Percentiles rank a stretch among this genome's conserved stretches.
Evolutionary conservation across 2,888 invertebrate genomes (phyloP).

Genomic region (Brachylomia viminalis): DNA sequence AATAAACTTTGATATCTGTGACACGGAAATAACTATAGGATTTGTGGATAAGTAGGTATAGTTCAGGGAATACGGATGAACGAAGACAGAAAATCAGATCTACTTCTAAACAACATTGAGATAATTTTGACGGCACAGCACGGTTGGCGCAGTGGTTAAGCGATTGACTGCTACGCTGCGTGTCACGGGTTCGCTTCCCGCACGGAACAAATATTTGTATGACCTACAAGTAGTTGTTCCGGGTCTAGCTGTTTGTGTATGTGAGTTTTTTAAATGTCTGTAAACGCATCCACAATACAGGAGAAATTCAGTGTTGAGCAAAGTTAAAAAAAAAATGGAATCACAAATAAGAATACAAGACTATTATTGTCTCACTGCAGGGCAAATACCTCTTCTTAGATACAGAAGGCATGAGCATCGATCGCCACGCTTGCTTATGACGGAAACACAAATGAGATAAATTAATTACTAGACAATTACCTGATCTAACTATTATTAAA

Average conservation of each 20-base stretch:
- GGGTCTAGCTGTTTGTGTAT: too few species aligned
- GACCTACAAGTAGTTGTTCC: too few species aligned
- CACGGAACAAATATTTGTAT: too few species aligned
- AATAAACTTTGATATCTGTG: neutral
- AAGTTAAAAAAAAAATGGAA: too few species aligned
- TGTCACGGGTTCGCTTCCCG: too few species aligned
- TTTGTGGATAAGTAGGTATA: neutral
- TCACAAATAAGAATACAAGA: neutral
- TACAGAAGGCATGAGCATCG: neutral
- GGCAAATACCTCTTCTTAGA: neutral
- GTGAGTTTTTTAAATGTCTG: too few species aligned
- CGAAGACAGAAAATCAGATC: neutral
- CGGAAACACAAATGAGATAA: conserved; percentile 3
- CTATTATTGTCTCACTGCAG: neutral
- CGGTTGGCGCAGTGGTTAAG: too few species aligned
- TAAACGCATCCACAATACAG: too few species aligned
- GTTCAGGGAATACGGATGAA: neutral
- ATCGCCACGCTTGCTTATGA: too few species aligned
- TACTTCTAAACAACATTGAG: neutral
- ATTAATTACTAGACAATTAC: conserved; percentile 19
- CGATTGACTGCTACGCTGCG: too few species aligned
- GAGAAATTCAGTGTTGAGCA: too few species aligned
- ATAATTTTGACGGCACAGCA: too few species aligned
- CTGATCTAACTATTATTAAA: conserved; percentile 21
- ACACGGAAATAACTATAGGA: neutral